phyloP scores from a whole-genome alignment of 1,140 invertebrate species.

The Cyclargus thomasi region DNA sequence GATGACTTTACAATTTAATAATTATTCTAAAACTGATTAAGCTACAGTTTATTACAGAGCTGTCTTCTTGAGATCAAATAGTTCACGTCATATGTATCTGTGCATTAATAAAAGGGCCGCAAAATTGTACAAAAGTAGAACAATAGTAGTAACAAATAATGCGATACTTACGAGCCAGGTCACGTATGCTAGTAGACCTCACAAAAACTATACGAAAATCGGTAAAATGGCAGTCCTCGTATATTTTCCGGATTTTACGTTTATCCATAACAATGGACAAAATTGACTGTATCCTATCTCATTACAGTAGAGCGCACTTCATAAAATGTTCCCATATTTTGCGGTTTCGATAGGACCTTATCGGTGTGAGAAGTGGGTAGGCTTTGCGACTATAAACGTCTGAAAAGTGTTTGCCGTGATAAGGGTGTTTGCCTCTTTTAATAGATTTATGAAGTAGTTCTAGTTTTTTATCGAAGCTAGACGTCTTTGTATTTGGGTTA shows the following conservation, averaged over 20 bases:
- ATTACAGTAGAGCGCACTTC: conserved; percentile 46
- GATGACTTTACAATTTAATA: too few species aligned
- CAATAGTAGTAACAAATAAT: conserved; percentile 26
- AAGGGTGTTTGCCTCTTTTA: not conserved
- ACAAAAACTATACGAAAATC: conserved; percentile 34
- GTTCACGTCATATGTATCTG: not conserved
- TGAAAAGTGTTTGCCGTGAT: conserved; percentile 10
- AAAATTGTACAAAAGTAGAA: conserved; percentile 12
- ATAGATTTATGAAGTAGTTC: not conserved
- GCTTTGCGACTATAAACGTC: conserved; percentile 29
- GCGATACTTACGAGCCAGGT: conserved; percentile 32
- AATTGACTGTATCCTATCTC: conserved; percentile 48
- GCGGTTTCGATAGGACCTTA: conserved; percentile 38
- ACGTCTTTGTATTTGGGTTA: too few species aligned
- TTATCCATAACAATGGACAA: conserved; percentile 46
- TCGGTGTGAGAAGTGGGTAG: conserved; percentile 36
- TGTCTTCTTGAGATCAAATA: not conserved
- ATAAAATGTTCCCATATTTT: conserved; percentile 45
- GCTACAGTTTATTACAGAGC: too few species aligned
- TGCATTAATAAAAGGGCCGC: not conserved
- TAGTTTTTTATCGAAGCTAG: not conserved
- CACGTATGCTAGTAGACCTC: conserved; percentile 33
- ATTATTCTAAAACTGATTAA: too few species aligned
- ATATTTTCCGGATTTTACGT: conserved; percentile 44
- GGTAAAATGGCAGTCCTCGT: conserved; percentile 33